These are phyloP conservation scores for Eulemur albifrons DNA, from an alignment of 2,797 vertebrate genomes.

Conservation along the genomic window DNA sequence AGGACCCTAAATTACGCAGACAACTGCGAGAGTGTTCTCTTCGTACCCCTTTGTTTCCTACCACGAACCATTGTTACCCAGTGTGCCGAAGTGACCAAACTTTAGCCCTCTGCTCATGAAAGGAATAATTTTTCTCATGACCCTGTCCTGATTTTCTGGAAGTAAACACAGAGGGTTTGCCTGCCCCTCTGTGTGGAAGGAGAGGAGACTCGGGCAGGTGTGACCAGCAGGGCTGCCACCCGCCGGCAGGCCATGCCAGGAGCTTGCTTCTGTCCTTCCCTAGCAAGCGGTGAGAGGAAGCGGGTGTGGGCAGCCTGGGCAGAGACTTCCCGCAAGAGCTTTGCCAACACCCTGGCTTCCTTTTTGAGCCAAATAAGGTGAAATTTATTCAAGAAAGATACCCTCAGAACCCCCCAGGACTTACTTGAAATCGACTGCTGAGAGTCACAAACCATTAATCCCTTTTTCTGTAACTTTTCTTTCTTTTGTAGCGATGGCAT, in stretches of 20 bases:
- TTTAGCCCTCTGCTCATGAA: neutral
- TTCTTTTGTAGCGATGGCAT: neutral
- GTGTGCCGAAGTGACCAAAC: neutral
- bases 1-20: no score
- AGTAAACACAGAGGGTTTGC: neutral
- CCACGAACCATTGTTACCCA: neutral
- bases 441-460: neutral
- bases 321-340: neutral
- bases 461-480: neutral
- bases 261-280: neutral
- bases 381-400: neutral
- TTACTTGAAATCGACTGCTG: neutral
- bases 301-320: neutral
- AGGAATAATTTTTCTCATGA: neutral
- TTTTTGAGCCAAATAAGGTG: neutral
- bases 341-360: neutral
- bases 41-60: neutral
- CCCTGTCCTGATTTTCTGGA: neutral
- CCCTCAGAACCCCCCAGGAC: neutral
- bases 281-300: neutral
- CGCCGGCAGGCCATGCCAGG: rapidly evolving
- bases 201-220: neutral
- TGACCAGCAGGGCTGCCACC: neutral
- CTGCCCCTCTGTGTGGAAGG: neutral
- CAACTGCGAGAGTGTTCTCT: no score